Evolutionary conservation across 2,888 invertebrate genomes (phyloP).

Genomic region (Pseudococcus viburni): DNA sequence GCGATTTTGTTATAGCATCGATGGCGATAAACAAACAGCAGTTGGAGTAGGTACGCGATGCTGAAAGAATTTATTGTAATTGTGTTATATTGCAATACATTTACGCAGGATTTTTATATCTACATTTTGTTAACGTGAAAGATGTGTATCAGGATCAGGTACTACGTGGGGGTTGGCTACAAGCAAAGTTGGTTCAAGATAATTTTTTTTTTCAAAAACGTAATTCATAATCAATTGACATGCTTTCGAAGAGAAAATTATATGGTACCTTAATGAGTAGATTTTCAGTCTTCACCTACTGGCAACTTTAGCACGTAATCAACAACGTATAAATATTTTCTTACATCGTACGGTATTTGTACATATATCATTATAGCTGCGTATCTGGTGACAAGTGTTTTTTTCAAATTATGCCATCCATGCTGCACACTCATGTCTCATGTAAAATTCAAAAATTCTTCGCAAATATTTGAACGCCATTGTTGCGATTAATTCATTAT

Average conservation of each 20-base stretch:
- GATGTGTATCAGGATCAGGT: no score
- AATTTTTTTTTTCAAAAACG: no score
- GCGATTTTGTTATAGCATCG: no score
- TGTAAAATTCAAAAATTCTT: conserved; percentile 44
- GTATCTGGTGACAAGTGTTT: conserved; percentile 22
- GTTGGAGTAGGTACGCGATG: no score
- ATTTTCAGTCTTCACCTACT: neutral
- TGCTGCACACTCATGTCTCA: conserved; percentile 7
- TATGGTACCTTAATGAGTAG: neutral
- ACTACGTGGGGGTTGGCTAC: no score
- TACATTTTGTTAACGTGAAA: no score
- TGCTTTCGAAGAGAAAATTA: neutral
- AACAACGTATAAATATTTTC: conserved; percentile 34
- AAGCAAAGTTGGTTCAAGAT: no score
- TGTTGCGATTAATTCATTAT: conserved; percentile 6
- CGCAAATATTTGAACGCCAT: conserved; percentile 36
- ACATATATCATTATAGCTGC: conserved; percentile 32
- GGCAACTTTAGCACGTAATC: neutral
- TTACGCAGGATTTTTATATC: no score
- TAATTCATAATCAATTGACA: neutral
- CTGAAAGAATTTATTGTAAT: no score
- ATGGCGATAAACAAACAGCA: no score
- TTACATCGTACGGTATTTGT: neutral
- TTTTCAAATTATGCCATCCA: neutral
- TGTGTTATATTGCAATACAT: no score